Base-by-base conservation (phyloP, 2,888 invertebrate genomes). In the Pandemis cinnamomeana region DNA sequence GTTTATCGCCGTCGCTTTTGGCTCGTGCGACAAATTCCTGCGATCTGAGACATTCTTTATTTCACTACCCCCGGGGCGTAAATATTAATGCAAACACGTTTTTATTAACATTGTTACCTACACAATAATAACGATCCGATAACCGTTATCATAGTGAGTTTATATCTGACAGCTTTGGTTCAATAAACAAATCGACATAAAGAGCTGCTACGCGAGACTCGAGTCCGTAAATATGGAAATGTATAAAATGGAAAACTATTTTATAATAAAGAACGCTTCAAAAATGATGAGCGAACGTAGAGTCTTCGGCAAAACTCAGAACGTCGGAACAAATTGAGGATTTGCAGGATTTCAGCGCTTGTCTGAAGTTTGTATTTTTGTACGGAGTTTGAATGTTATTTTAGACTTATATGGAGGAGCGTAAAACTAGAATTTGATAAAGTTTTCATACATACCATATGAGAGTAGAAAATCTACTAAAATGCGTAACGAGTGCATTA, bases 291-390 rank as follows among this genome's bases (percentile, higher is more conserved):
- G 70, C 70, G 73, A 73, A 53, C 44, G 70, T 42, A 69, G 60
- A 67, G 55, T 64, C 63, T 66, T 61, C 66, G 70, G 36, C 73
- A 44, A 55, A 55, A 20, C 55, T 55, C 55, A 20, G 70, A 70
- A 53, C 70, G 61, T 44, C 61, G 66, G 58, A 68, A 70, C 73
- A 74, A 74, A 74, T 74, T 74, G 73, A 66, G 70, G 73, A 60
- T 74, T 70, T 66, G 13, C 66, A 41, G 73, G 70, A 66, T 74
- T 70, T 70, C 53, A 60, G 64, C 58, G 46, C 36, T 55, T 13
- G 66, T 42, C 69, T 64, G 69, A 13, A 73, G 63, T 51, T 61
- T 61, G 64, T 48, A 68, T 73, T 68, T 58, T 73, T 64, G 48
- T 42, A 44, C 58, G 64, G 27, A 60, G 63, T 64, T 48, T 63